phyloP scores from a whole-genome alignment of 2,113 vertebrate genomes.

The Rhabdornis inornatus region DNA sequence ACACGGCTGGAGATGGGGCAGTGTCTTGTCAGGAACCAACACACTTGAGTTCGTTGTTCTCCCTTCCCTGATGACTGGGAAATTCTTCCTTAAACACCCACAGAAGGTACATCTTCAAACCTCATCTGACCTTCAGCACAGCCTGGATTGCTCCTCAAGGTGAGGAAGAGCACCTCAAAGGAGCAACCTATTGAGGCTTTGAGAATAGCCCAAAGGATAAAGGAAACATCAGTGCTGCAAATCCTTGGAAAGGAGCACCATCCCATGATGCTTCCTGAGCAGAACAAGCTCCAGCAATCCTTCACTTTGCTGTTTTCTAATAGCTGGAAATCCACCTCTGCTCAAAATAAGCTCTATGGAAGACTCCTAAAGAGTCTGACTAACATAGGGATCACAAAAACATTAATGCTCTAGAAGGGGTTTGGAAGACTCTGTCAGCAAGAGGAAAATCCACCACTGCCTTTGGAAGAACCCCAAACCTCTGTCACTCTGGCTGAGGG shows the following conservation, averaged over 20 bases:
- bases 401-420: neutral
- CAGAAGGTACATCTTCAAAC: neutral
- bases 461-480: neutral
- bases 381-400: neutral
- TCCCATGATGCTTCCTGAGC: neutral
- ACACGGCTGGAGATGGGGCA: neutral
- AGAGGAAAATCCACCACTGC: neutral
- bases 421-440: neutral
- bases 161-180: neutral
- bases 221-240: neutral
- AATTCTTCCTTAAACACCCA: neutral
- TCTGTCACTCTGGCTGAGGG: neutral
- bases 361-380: neutral
- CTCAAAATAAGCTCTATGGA: neutral
- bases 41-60: rapidly evolving
- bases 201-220: neutral
- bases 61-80: neutral
- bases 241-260: neutral
- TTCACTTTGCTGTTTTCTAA: neutral
- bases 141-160: neutral
- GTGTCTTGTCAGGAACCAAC: neutral
- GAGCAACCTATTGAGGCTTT: neutral
- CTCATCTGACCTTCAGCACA: neutral
- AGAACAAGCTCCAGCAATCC: neutral
- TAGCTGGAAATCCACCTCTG: neutral